Conservation (phyloP, 2,797 vertebrate species). For the Sarcoramphus papa region DNA sequence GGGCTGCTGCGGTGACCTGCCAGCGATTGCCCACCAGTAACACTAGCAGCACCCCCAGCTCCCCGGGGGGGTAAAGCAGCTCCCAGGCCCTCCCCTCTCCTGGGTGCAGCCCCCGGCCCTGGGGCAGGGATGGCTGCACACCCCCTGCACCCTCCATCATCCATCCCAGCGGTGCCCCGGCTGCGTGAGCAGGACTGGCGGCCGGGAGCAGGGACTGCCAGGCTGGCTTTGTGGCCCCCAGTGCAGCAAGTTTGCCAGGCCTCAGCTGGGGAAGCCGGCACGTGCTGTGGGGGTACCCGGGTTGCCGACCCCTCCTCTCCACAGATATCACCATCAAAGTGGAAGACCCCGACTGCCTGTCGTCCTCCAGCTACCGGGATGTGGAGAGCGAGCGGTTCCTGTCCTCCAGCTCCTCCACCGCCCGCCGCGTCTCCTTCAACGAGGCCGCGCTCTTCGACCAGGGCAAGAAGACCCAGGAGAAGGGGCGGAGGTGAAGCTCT, state of each 20-base stretch:
- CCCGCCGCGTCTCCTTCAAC: constrained; percentile 96
- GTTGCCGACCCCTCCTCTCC: not conserved
- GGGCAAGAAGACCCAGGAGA: constrained; percentile 89
- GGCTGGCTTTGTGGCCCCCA: not conserved
- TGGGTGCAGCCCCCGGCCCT: not conserved
- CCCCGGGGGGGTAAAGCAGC: fast-evolving
- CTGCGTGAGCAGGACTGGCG: not conserved
- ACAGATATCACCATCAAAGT: constrained; percentile 89
- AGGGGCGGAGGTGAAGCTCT: constrained; percentile 86
- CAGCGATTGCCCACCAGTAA: fast-evolving
- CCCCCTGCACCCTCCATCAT: not conserved
- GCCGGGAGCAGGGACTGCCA: fast-evolving
- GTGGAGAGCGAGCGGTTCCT: constrained; percentile 91
- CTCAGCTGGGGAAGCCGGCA: not conserved
- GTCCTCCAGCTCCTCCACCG: constrained; percentile 85
- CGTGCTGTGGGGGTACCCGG: fast-evolving
- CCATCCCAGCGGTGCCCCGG: not conserved
- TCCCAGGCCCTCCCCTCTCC: not conserved
- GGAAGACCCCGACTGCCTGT: constrained; percentile 89
- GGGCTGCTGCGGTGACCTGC: fast-evolving
- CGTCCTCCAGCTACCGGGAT: constrained; percentile 82
- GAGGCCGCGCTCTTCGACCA: constrained; percentile 94
- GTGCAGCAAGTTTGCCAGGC: not conserved
- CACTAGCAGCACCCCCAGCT: not conserved
- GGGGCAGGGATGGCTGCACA: fast-evolving